A percentile compares a stretch with the other conserved stretches of the same genome.
These are phyloP conservation scores for Anniella stebbinsi DNA, from an alignment of 2,797 vertebrate genomes.

Conservation along the genomic window DNA sequence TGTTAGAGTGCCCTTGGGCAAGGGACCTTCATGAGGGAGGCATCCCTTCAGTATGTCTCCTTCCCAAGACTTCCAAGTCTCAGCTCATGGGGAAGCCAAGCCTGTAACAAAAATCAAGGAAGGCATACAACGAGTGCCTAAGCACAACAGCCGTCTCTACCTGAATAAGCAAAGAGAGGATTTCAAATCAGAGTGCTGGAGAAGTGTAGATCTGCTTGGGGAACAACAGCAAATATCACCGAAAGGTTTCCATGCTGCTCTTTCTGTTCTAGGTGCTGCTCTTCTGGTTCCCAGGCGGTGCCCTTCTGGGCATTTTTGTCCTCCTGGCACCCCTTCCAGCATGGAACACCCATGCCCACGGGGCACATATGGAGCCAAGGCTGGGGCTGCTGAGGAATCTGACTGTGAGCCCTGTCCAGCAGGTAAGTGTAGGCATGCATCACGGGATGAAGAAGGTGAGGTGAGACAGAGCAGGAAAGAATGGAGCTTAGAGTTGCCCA, in stretches of 20 bases:
- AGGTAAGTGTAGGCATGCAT: conserved; percentile 74
- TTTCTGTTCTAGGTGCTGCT: conserved; percentile 72
- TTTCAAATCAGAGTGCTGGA: background rate
- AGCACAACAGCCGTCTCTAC: background rate
- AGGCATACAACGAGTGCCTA: background rate
- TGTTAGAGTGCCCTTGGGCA: no score
- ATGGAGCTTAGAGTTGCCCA: fast-evolving
- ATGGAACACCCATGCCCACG: conserved; percentile 82
- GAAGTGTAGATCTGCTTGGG: background rate
- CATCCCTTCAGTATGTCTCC: no score
- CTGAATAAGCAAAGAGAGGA: background rate
- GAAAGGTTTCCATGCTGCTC: background rate
- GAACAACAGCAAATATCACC: fast-evolving
- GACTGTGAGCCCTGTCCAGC: conserved; percentile 86
- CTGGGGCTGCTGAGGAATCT: conserved; percentile 74
- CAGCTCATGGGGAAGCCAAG: background rate
- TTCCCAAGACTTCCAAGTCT: background rate
- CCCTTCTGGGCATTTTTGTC: conserved; percentile 84
- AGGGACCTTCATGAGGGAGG: no score
- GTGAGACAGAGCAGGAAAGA: background rate
- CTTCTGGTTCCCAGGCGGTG: conserved; percentile 77
- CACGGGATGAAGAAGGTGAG: background rate
- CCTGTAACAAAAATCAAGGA: background rate
- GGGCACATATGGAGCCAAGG: conserved; percentile 83
- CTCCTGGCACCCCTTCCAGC: conserved; percentile 77